A percentile compares a stretch with the other conserved stretches of the same genome.
Conservation (phyloP, 2,797 vertebrate genomes). For the Chrysocyon brachyurus region DNA sequence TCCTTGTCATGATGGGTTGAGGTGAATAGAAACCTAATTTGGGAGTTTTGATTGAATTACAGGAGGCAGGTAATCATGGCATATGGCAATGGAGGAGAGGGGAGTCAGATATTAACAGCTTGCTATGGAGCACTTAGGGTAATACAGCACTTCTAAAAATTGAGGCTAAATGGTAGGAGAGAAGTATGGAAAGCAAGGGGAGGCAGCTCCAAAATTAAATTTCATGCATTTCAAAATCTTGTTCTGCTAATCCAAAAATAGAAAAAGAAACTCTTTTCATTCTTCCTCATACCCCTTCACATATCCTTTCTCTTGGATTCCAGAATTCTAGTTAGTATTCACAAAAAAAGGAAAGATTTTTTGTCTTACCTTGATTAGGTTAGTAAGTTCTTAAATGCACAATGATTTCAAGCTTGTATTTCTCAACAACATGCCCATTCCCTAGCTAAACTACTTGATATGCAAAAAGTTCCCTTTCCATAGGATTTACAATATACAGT, state of each 20-base stretch:
- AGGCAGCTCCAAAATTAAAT: conserved; percentile 29
- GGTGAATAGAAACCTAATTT: not conserved
- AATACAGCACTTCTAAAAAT: not conserved
- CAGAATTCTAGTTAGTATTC: not conserved
- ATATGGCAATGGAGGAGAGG: accelerated
- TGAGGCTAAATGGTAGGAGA: not conserved
- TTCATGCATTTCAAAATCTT: not conserved
- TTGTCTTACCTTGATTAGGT: not conserved
- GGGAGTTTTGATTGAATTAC: not conserved
- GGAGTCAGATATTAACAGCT: not conserved
- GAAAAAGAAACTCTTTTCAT: not conserved
- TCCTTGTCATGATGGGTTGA: not conserved
- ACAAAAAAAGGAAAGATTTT: not conserved
- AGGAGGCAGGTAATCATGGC: not conserved
- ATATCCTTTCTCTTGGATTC: not conserved
- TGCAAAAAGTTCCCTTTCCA: not conserved
- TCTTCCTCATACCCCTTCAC: not conserved
- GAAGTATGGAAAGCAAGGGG: not conserved
- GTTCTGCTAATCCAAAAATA: not conserved
- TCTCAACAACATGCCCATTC: not conserved
- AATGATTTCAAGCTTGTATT: not conserved
- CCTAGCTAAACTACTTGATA: not conserved
- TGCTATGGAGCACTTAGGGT: not conserved
- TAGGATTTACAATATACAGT: not conserved
- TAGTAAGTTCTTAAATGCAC: not conserved